Evolutionary conservation across 2,797 vertebrate species (phyloP), one percentile per base, ranked within the genome.

Genomic region (Semaprochilodus insignis): DNA sequence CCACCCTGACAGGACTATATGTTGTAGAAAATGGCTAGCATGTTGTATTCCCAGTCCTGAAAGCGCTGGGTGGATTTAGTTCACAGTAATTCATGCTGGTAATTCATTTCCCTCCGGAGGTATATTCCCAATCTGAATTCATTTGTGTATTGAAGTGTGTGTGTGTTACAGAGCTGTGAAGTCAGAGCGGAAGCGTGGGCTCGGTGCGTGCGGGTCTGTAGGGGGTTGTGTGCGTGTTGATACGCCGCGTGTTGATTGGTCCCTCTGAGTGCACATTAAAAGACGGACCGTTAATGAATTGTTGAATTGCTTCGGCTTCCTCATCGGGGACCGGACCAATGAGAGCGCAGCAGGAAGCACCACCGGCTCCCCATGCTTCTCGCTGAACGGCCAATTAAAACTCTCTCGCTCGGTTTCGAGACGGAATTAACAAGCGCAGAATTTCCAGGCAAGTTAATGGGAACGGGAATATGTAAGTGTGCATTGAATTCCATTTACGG

Each of bases 201-300:
- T 40, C 40, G 5, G 57, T 74, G n/a, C 59, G 48, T 69, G 31
- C 34, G 44, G 66, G 79, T 60, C 59, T 85, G 16, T 74, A 23
- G 21, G 66, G 69, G 34, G 31, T 55, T 36, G 59, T 40, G 82
- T 65, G 51, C 79, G 76, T 80, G 83, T 75, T 78, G 75, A 81
- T 71, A 73, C 55, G 15, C 59, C 60, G 48, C 10, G n/a, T 82
- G 86, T 63, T 89, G 86, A 90, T 89, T 90, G 86, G 87, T 79
- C 83, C 87, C 85, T 65, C 40, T 36, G 83, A 87, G 84, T 83
- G 74, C 87, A 78, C 74, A 86, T 89, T 88, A 90, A 85, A 89
- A 83, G 63, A 88, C 54, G 44, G 62, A 19, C 70, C 55, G 40
- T 52, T 81, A 71, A 86, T 86, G 88, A 83, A 82, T 82, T 90